phyloP scores from a whole-genome alignment of 2,113 vertebrate species.

The Myiozetetes cayanensis region DNA sequence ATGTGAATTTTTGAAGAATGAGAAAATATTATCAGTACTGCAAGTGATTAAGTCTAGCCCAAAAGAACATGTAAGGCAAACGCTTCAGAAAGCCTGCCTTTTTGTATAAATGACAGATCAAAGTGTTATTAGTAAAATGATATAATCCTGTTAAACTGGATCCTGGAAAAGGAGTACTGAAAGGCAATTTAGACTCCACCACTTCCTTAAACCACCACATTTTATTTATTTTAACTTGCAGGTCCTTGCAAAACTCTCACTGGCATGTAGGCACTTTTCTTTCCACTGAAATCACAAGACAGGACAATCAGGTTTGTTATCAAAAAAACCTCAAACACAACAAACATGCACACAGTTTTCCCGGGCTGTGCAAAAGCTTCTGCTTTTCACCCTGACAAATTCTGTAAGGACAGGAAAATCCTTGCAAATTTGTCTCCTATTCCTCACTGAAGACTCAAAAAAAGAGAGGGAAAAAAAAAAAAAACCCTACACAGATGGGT shows the following conservation, averaged over 20 bases:
- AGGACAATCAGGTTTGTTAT: constrained; percentile 32
- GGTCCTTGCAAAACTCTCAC: neutral
- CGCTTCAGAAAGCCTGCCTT: constrained; percentile 26
- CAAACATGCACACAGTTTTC: neutral
- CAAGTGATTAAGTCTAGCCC: constrained; percentile 54
- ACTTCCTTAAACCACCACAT: constrained; percentile 25
- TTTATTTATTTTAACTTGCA: constrained; percentile 28
- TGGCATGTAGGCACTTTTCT: neutral
- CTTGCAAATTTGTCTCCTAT: constrained; percentile 15
- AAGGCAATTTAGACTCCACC: constrained; percentile 16
- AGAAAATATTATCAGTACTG: constrained; percentile 63
- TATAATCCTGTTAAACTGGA: constrained; percentile 56
- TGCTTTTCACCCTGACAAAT: neutral
- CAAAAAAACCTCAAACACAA: neutral
- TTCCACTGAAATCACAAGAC: neutral
- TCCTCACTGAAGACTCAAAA: neutral
- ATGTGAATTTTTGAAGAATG: constrained; percentile 57
- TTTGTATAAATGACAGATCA: constrained; percentile 62
- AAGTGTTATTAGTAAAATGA: constrained; percentile 59
- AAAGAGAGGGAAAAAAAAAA: neutral
- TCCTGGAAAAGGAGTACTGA: constrained; percentile 19
- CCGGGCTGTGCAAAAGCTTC: neutral
- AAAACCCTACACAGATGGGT: constrained; percentile 17
- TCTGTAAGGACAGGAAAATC: neutral
- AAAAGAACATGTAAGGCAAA: constrained; percentile 29